Evolutionary conservation across 2,113 vertebrate species (phyloP), one percentile per base, ranked within the genome.

Genomic region (Alligator sinensis): DNA sequence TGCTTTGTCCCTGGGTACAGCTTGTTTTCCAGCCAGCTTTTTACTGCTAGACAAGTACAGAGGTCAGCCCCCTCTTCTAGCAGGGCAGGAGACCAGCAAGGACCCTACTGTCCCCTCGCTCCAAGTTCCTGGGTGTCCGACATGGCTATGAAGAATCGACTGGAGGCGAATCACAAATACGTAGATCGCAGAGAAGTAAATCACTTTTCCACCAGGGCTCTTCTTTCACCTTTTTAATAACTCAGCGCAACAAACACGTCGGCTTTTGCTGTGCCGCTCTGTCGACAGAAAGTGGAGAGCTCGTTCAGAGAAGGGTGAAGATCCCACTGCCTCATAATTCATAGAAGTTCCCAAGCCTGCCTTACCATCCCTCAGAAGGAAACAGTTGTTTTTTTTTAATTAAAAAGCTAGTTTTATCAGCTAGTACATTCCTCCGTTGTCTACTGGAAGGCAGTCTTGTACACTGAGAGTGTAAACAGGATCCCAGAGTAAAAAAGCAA

Each of bases 401-500:
- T 80, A 59, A 87, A 66, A 77, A 93, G 25, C 55, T 74, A 15
- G 19, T 88, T 89, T 96, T 84, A 90, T 90, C 88, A 91, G 96
- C 86, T 93, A 88, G 77, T 94, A 93, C 93, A 91, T 92, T 94
- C 79, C 92, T 79, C 80, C 82, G 21, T 88, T 96, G 90, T 91
- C 93, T 94, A 10, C 86, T 97, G 94, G 92, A 92, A 91, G 84
- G 93, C 84, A 87, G 90, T 77, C 76, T 84, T 90, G 83, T 95
- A 90, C 86, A 89, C 96, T 47, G 91, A 92, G 80, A 80, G 88
- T 91, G 91, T 97, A 97, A 98, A 96, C 97, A 97, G 95, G 84
- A 94, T 83, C 91, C 96, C 58, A 12, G 77, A 95, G 96, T 88
- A 95, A 94, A 63, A 86, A 28, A 86, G 95, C 92, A 84, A 80